Conservation (phyloP, 2,113 vertebrate genomes). For the Centrocercus urophasianus region DNA sequence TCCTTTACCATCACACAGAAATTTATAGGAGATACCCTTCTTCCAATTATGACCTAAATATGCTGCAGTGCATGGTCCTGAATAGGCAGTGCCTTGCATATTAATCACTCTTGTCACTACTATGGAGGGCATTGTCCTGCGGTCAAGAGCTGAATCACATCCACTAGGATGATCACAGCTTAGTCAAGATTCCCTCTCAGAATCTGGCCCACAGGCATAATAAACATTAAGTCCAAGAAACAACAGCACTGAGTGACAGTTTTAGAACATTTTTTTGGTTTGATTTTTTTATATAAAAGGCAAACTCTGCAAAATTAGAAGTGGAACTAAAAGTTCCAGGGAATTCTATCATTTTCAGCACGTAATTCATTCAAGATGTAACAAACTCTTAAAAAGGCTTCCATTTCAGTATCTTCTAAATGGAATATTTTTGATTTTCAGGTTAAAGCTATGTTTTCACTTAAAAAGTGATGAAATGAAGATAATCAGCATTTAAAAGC, state of each 20-base stretch:
- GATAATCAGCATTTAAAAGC: background rate
- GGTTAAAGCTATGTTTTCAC: background rate
- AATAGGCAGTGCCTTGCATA: background rate
- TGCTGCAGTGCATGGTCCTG: rapidly evolving
- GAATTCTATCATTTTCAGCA: background rate
- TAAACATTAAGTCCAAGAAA: background rate
- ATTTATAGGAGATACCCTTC: background rate
- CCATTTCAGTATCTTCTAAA: background rate
- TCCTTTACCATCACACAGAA: background rate
- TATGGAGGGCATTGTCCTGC: background rate
- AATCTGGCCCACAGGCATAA: background rate
- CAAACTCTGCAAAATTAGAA: background rate
- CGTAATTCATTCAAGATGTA: background rate
- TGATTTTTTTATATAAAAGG: background rate
- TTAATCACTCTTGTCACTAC: background rate
- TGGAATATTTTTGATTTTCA: background rate
- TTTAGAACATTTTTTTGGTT: background rate
- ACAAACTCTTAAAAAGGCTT: background rate
- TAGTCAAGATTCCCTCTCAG: background rate
- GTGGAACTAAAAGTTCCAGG: background rate
- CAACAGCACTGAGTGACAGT: background rate
- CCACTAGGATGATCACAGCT: background rate
- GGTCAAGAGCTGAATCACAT: background rate
- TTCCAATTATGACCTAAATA: background rate
- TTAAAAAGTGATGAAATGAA: background rate